Evolutionary conservation across 1,140 invertebrate species (phyloP).

Genomic region (Colletes latitarsis): DNA sequence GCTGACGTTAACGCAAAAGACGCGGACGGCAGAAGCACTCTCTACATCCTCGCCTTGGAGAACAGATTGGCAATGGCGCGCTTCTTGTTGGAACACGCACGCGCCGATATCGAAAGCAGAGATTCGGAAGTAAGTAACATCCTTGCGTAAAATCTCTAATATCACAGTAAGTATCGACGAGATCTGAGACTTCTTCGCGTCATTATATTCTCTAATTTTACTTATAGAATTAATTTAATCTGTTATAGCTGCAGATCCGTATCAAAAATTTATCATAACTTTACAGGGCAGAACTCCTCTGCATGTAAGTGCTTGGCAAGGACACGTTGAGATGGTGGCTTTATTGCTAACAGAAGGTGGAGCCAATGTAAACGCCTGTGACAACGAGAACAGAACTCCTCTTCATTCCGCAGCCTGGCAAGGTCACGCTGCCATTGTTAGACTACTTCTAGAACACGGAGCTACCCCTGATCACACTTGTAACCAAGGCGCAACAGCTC

Average conservation of each 20-base stretch:
- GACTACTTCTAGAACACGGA: constrained; percentile 89
- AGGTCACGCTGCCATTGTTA: constrained; percentile 92
- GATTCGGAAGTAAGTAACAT: constrained; percentile 90
- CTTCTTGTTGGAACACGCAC: constrained; percentile 89
- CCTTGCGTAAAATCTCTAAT: not conserved
- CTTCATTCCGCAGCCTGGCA: constrained; percentile 98
- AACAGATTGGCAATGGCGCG: constrained; percentile 93
- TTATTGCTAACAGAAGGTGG: constrained; percentile 89
- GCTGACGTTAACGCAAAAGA: constrained; percentile 95
- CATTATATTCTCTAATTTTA: not conserved
- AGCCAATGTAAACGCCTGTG: constrained; percentile 93
- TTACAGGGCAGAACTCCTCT: constrained; percentile 91
- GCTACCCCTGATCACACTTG: constrained; percentile 94
- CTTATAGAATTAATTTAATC: not conserved
- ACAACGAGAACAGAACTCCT: constrained; percentile 94
- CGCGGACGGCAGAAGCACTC: constrained; percentile 94
- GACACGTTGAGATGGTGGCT: constrained; percentile 94
- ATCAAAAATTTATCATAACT: constrained; percentile 7
- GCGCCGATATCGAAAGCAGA: constrained; percentile 91
- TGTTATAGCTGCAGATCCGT: too few relatives aligned
- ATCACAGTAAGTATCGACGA: constrained; percentile 1
- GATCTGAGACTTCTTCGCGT: not conserved
- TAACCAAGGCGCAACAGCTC: constrained; percentile 95
- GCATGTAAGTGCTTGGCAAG: constrained; percentile 97
- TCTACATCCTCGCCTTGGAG: constrained; percentile 95